Percentiles rank a stretch among this genome's conserved stretches.
Evolutionary conservation across 2,888 invertebrate species (phyloP).

Genomic region (Mimas tiliae): DNA sequence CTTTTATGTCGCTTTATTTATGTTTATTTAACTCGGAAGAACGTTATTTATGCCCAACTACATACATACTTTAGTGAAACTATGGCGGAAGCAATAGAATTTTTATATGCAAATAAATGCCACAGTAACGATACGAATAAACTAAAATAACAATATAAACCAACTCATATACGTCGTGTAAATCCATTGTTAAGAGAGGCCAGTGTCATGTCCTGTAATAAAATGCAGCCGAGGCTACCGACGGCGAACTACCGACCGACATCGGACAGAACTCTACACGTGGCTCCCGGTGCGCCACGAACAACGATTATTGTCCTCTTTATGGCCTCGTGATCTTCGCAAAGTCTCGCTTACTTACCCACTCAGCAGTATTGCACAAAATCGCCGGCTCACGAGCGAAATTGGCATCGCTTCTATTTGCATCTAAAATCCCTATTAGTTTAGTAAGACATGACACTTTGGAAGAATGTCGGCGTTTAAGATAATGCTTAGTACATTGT

Average conservation of each 20-base stretch:
- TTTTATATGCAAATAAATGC: conserved; percentile 15
- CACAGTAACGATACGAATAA: conserved; percentile 3
- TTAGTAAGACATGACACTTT: conserved; percentile 45
- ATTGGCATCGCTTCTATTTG: conserved; percentile 53
- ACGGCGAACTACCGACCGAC: conserved; percentile 46
- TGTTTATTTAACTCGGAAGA: background rate
- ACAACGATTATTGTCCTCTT: conserved; percentile 69
- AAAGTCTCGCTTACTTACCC: conserved; percentile 54
- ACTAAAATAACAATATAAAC: conserved; percentile 1
- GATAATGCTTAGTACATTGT: conserved; percentile 33
- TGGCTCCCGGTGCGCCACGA: conserved; percentile 55
- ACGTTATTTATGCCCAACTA: conserved; percentile 5
- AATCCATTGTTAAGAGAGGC: conserved; percentile 29
- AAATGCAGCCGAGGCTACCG: conserved; percentile 48
- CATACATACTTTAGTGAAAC: background rate
- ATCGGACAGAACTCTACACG: conserved; percentile 59
- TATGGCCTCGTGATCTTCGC: conserved; percentile 67
- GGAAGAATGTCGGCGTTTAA: conserved; percentile 34
- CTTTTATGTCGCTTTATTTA: conserved; percentile 17
- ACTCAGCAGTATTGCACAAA: conserved; percentile 42
- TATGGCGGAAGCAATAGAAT: background rate
- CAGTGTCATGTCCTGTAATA: conserved; percentile 40
- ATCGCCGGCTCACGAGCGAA: conserved; percentile 57
- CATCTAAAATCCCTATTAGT: conserved; percentile 62
- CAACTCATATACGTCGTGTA: background rate